Percentiles rank a stretch among this genome's conserved stretches.
Conservation (phyloP, 2,888 invertebrate genomes). For the Brenthis hecate region DNA sequence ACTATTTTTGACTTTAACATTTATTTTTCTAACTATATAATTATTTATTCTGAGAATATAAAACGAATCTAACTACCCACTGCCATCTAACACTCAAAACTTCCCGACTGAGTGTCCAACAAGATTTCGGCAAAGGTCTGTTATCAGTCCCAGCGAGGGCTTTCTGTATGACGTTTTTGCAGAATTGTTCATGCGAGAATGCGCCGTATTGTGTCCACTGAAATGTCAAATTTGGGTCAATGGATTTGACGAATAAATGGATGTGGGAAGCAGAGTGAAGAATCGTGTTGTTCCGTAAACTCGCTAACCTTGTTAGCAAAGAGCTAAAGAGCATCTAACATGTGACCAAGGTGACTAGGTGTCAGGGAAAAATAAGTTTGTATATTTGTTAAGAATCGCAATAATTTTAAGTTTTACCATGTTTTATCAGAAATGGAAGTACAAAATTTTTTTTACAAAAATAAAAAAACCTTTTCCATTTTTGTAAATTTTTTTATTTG, state of each 20-base stretch:
- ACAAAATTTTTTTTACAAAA: too few relatives aligned
- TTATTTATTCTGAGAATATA: too few relatives aligned
- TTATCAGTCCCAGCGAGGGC: constrained; percentile 41
- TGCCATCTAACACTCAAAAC: constrained; percentile 36
- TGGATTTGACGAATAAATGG: constrained; percentile 12
- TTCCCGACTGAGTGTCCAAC: constrained; percentile 40
- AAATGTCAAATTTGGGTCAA: constrained; percentile 24
- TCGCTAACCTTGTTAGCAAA: constrained; percentile 61
- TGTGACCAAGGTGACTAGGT: constrained; percentile 49
- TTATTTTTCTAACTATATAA: too few relatives aligned
- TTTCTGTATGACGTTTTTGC: neutral
- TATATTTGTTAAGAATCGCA: neutral
- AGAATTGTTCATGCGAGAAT: constrained; percentile 22
- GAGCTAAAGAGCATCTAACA: constrained; percentile 61
- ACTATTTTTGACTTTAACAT: too few relatives aligned
- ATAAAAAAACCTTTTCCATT: too few relatives aligned
- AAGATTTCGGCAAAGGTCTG: constrained; percentile 51
- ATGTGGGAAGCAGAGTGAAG: constrained; percentile 21
- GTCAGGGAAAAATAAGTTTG: constrained; percentile 24
- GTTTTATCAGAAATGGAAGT: too few relatives aligned
- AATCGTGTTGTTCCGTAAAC: constrained; percentile 45
- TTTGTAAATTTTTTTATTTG: too few relatives aligned
- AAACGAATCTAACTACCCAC: neutral
- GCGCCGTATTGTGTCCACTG: constrained; percentile 17
- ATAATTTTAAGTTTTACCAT: neutral